phyloP scores from a whole-genome alignment of 2,113 vertebrate species.

The Microtus richardsoni region DNA sequence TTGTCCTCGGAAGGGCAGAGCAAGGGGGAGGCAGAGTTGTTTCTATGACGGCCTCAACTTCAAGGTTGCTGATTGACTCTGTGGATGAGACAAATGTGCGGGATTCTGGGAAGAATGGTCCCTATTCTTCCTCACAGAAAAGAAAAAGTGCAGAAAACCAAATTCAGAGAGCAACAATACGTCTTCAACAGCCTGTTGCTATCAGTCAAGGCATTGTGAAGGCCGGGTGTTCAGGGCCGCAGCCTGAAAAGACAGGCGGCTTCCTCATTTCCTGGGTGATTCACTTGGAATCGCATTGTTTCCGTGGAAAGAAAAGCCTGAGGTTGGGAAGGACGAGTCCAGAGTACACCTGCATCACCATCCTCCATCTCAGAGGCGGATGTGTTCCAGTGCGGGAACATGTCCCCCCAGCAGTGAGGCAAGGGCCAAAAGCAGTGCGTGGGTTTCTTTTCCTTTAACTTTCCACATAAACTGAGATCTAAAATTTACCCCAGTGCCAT shows the following conservation, averaged over 20 bases:
- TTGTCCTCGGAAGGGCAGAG: neutral
- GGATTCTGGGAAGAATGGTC: conserved; percentile 55
- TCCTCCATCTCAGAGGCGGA: neutral
- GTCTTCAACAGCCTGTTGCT: conserved; percentile 63
- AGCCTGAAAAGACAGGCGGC: conserved; percentile 12
- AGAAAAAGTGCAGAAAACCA: conserved; percentile 41
- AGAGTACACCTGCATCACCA: rapidly evolving
- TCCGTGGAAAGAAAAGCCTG: neutral
- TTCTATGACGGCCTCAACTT: conserved; percentile 19
- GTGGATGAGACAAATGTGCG: neutral
- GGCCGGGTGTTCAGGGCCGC: conserved; percentile 65
- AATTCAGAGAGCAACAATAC: conserved; percentile 52
- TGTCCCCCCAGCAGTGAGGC: rapidly evolving
- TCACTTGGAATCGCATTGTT: neutral
- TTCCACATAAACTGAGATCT: rapidly evolving
- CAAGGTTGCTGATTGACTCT: conserved; percentile 69
- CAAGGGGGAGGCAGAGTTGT: neutral
- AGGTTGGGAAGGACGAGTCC: neutral
- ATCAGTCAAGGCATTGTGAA: conserved; percentile 59
- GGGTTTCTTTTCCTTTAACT: neutral
- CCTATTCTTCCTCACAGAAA: conserved; percentile 53
- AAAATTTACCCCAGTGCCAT: neutral
- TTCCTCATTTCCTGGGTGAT: neutral
- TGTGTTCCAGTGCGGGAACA: rapidly evolving
- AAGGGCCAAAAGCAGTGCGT: rapidly evolving